Base-by-base conservation (phyloP, 23 tunicate species). In the Diplosoma virens region DNA sequence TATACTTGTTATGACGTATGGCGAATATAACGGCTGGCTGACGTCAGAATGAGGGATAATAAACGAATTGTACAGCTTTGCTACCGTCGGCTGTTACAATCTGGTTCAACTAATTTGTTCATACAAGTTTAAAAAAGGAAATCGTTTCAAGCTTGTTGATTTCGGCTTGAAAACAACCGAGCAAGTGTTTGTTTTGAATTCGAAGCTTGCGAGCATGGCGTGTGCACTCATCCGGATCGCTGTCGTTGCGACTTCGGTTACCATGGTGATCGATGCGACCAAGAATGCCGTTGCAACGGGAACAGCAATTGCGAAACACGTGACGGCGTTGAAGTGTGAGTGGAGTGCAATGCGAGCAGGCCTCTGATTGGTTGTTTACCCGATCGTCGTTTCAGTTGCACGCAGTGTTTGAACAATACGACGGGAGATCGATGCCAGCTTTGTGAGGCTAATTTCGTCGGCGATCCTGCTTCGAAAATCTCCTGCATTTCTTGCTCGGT, bases 201-300 rank as follows among this genome's bases (percentile, higher is more conserved):
- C n/a, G n/a, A n/a, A 87, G 95, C 73, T 76, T 87, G 95, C 33
- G 59, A 73, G 53, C 34, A 81, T 66, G 95, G 95, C 29, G 33
- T 22, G 1, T 87, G 95, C 48, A 27, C 59, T 1, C 27, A 29
- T 14, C 95, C 95, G 1, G 74, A 77, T 69, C 37, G 21, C 0
- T 87, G 95, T 52, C 33, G 59, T 14, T 87, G 95, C 41, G 67
- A 67, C 23, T 87, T 87, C 27, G 87, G 83, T 6, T 87, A 37
- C 45, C 58, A 75, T 28, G 95, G 87, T 0, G 32, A 23, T 5
- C 30, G 30, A 18, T 87, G 95, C 47, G 56, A 81, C 65, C 52
- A 47, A 3, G 58, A 30, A 26, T 87, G 95, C 47, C 37, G 67
- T 30, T 87, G 95, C 66, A 81, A 76, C 47, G 78, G 83, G 47